These are phyloP conservation scores for Tridacna crocea DNA, from an alignment of 2,888 invertebrate species.

Conservation along the genomic window DNA sequence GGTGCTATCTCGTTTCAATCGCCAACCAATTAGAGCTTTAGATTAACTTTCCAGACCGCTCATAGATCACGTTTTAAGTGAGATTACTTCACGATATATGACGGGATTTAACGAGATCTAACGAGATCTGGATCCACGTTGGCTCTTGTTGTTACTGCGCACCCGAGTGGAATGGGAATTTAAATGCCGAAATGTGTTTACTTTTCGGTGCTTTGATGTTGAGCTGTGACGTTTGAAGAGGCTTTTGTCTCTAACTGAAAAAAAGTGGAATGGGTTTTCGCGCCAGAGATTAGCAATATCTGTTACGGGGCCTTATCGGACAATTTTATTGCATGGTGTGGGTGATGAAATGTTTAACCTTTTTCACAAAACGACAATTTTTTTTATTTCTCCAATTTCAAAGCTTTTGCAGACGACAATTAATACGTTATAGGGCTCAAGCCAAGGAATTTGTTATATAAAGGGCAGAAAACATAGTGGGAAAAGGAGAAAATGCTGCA, in stretches of 20 bases:
- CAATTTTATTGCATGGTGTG: conserved; percentile 8
- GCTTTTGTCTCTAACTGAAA: conserved; percentile 17
- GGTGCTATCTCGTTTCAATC: conserved; percentile 49
- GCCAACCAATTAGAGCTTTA: conserved; percentile 48
- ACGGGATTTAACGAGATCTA: conserved; percentile 37
- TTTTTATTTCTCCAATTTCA: too few relatives aligned
- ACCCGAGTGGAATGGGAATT: conserved; percentile 46
- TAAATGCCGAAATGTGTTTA: conserved; percentile 51
- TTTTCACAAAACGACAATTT: not conserved
- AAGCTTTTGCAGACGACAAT: too few relatives aligned
- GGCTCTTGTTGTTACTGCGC: conserved; percentile 28
- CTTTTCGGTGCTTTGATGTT: conserved; percentile 49
- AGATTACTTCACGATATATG: conserved; percentile 49
- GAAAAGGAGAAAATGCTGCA: too few relatives aligned
- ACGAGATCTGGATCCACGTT: conserved; percentile 23
- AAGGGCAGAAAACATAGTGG: too few relatives aligned
- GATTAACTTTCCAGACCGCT: conserved; percentile 49
- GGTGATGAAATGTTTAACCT: not conserved
- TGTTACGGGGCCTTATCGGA: conserved; percentile 18
- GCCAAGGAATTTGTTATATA: too few relatives aligned
- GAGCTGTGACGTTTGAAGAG: conserved; percentile 17
- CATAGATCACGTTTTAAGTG: conserved; percentile 63
- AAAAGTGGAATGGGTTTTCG: conserved; percentile 19
- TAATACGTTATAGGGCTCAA: too few relatives aligned
- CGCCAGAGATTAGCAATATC: conserved; percentile 14